Conservation (phyloP, 2,888 invertebrate species). For the Hemistola chrysoprasaria region DNA sequence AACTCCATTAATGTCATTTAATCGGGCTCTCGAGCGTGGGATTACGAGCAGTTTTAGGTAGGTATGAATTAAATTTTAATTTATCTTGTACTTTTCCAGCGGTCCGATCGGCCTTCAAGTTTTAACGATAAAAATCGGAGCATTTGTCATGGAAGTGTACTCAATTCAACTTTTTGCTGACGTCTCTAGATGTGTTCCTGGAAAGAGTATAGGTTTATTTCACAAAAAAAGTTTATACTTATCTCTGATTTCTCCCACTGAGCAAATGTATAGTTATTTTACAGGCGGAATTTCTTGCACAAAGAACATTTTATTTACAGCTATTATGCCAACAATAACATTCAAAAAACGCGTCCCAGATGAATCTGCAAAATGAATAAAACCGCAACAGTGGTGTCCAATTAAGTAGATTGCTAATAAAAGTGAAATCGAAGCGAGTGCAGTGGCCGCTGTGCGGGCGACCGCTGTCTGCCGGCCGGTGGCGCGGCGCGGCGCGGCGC, state of each 20-base stretch:
- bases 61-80: slow-evolving; percentile 69
- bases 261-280: too few relatives aligned
- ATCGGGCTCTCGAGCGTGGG: slow-evolving; percentile 69
- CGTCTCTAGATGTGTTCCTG: slow-evolving; percentile 1
- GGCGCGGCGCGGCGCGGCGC: slow-evolving; percentile 14
- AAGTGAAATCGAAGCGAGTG: slow-evolving; percentile 81
- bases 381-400: slow-evolving; percentile 78
- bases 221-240: too few relatives aligned
- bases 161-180: slow-evolving; percentile 1
- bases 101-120: slow-evolving; percentile 57
- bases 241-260: slow-evolving; percentile 1
- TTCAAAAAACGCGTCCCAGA: slow-evolving; percentile 55
- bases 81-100: slow-evolving; percentile 66
- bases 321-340: slow-evolving; percentile 32
- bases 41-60: slow-evolving; percentile 68
- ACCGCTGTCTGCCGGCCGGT: slow-evolving; percentile 18
- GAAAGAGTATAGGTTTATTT: too few relatives aligned
- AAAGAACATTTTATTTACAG: too few relatives aligned
- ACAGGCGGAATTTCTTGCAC: too few relatives aligned
- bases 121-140: slow-evolving; percentile 53
- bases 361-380: slow-evolving; percentile 77
- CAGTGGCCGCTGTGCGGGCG: slow-evolving; percentile 66
- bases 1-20: slow-evolving; percentile 65
- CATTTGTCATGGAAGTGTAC: slow-evolving; percentile 44
- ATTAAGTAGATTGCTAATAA: slow-evolving; percentile 82